Base-by-base conservation (phyloP, 2,113 vertebrate species). In the Blennius ocellaris region DNA sequence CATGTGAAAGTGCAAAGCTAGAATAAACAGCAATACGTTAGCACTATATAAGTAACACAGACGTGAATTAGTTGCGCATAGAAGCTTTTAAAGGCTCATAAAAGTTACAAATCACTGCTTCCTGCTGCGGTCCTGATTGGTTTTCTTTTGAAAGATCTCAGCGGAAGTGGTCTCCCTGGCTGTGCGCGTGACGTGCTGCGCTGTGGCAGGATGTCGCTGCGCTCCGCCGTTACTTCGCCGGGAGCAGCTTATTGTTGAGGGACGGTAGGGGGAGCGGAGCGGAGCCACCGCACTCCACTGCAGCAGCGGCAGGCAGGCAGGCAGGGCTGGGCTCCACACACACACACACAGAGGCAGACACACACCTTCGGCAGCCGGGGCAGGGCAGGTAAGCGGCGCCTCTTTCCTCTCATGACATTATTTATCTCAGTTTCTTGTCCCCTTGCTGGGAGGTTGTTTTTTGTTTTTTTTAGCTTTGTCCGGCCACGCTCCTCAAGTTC, bases 241-340 rank as follows among this genome's bases (percentile, higher is more conserved):
- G 76, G 73, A 80, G 74, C 56, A 54, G 64, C 73, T 58, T 69
- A 82, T 77, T 75, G 78, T 80, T 77, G 84, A 87, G 90, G 82
- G 85, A 81, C 87, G 64, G 83, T 81, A 69, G 53, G 53, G 71
- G 44, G 79, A 78, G 73, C 80, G 86, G 82, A 86, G 80, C 84
- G 75, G 62, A 69, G 72, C 76, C 21, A 30, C 21, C 21, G 21
- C 21, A 67, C 73, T 16, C 72, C 43, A 49, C 77, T 68, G 84
- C 82, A 73, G 78, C 71, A 45, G 52, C 76, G 64, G 59, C 85
- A 79, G 87, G 87, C 21, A 30, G 21, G 21, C 21, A 30, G 21
- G 87, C 82, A 71, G 81, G 91, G 87, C 75, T 76, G 39, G 36
- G 54, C 66, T 59, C 41, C 69, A 21, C 48, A 49, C 69, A 51